Conservation (phyloP, 2,888 invertebrate species). For the Sminthurides aquaticus region DNA sequence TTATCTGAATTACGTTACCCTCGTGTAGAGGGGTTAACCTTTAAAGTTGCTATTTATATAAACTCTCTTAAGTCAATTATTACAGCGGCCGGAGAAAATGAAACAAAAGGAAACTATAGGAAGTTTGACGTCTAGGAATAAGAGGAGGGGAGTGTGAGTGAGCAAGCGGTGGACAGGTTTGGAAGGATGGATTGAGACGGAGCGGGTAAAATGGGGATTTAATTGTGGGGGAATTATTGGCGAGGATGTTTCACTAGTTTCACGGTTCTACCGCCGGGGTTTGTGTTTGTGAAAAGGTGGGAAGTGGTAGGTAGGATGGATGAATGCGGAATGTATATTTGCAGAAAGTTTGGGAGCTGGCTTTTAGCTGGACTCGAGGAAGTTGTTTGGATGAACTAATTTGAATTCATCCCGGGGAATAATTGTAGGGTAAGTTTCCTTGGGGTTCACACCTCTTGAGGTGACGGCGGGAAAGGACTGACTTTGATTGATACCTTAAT, state of each 20-base stretch:
- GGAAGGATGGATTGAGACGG: too few relatives aligned
- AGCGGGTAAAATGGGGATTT: too few relatives aligned
- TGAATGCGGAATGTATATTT: not conserved
- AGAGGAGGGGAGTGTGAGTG: too few relatives aligned
- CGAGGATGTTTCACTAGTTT: too few relatives aligned
- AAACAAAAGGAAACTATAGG: too few relatives aligned
- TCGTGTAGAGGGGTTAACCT: too few relatives aligned
- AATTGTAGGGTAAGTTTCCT: not conserved
- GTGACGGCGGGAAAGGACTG: not conserved
- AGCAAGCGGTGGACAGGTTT: too few relatives aligned
- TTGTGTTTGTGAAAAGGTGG: not conserved
- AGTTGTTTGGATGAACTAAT: not conserved
- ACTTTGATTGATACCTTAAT: not conserved
- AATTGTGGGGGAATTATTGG: not conserved
- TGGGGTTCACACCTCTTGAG: not conserved
- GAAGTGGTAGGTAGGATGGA: not conserved
- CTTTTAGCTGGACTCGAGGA: not conserved
- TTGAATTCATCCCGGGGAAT: not conserved
- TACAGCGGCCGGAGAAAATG: too few relatives aligned
- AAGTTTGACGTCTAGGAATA: too few relatives aligned
- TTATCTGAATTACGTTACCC: too few relatives aligned
- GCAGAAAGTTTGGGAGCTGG: not conserved
- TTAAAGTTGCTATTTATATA: too few relatives aligned
- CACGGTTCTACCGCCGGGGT: not conserved
- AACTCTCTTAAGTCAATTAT: too few relatives aligned